These are phyloP conservation scores for Monochamus alternatus DNA, from an alignment of 2,888 invertebrate genomes.

Conservation along the genomic window DNA sequence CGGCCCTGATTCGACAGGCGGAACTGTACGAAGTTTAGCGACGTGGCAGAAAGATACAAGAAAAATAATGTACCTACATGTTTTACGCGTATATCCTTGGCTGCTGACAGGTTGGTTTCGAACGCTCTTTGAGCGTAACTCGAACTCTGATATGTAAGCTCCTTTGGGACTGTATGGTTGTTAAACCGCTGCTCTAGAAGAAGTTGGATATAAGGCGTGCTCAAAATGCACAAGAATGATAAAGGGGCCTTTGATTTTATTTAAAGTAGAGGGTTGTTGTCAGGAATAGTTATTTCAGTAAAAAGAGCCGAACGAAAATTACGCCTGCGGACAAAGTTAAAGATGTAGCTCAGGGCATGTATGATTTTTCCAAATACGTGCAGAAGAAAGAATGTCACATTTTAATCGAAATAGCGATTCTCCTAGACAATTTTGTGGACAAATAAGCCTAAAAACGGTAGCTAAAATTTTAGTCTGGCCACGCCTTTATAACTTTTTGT, in stretches of 20 bases:
- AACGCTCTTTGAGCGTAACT: background rate
- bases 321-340: too few relatives aligned
- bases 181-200: background rate
- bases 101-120: background rate
- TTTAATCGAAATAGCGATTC: too few relatives aligned
- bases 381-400: too few relatives aligned
- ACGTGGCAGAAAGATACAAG: background rate
- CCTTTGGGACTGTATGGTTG: background rate
- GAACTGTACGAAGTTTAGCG: background rate
- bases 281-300: too few relatives aligned
- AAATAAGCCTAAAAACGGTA: too few relatives aligned
- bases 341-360: too few relatives aligned
- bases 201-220: background rate
- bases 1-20: background rate
- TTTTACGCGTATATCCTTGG: background rate
- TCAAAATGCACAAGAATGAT: background rate
- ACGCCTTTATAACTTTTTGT: too few relatives aligned
- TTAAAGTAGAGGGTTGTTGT: too few relatives aligned
- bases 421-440: too few relatives aligned
- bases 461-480: too few relatives aligned
- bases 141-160: background rate
- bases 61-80: background rate
- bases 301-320: too few relatives aligned
- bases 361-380: too few relatives aligned
- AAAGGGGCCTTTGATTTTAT: background rate